These are phyloP conservation scores for Brachymystax lenok DNA, from an alignment of 2,797 vertebrate genomes.

Conservation along the genomic window DNA sequence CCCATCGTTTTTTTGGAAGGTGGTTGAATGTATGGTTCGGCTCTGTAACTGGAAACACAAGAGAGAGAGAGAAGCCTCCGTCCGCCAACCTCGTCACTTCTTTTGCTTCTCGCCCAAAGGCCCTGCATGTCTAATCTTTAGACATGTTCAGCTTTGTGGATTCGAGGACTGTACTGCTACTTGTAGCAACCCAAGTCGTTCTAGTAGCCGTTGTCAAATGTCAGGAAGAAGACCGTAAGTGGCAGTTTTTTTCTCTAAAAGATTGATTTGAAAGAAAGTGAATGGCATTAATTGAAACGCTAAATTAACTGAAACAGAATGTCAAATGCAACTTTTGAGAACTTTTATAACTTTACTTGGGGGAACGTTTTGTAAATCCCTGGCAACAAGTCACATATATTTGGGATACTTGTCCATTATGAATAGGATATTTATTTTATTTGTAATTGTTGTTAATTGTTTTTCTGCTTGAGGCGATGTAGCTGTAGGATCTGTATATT, in stretches of 20 bases:
- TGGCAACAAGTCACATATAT: not conserved
- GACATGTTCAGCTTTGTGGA: slow-evolving; percentile 92
- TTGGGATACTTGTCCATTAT: not conserved
- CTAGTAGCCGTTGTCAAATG: slow-evolving; percentile 87
- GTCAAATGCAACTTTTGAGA: not conserved
- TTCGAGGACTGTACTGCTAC: slow-evolving; percentile 90
- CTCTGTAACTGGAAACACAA: slow-evolving; percentile 70
- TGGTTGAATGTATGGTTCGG: slow-evolving; percentile 83
- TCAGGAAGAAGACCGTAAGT: slow-evolving; percentile 90
- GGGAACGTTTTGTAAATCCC: not conserved
- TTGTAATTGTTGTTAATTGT: slow-evolving; percentile 1
- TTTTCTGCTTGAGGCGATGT: slow-evolving; percentile 13
- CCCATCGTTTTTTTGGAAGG: slow-evolving; percentile 73
- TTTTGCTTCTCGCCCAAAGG: slow-evolving; percentile 72
- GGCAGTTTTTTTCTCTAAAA: slow-evolving; percentile 49
- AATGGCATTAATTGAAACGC: not conserved
- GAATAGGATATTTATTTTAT: not conserved
- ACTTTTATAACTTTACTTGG: not conserved
- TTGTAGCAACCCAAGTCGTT: slow-evolving; percentile 86
- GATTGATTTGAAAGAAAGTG: not conserved
- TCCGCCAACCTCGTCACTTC: slow-evolving; percentile 65
- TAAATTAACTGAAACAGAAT: not conserved
- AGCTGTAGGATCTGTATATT: not conserved
- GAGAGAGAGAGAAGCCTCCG: slow-evolving; percentile 68
- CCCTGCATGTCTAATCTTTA: slow-evolving; percentile 90